Base-by-base conservation (phyloP, 2,888 invertebrate species). In the Zonitis immaculata region DNA sequence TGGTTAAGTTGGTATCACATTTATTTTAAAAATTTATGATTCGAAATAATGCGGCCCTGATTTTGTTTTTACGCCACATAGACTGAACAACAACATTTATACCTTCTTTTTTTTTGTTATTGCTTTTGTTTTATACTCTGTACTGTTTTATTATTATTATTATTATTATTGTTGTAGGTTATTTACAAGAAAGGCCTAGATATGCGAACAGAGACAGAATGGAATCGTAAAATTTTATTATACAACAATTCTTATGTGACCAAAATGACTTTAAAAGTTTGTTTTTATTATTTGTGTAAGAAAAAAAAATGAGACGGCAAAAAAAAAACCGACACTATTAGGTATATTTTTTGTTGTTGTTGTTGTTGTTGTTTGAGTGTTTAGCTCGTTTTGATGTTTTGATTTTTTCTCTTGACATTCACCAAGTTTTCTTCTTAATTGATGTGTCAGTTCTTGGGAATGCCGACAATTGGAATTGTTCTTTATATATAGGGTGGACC, bases 361-460 rank as follows among this genome's bases (percentile, higher is more conserved):
- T n/a, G n/a, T n/a, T n/a, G n/a, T n/a, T n/a, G 67, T 65, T 61
- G 62, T 66, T 39, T 68, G 65, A 68, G 67, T 66, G 69, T 69
- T 68, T 67, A 69, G 66, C 39, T 39, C 57, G 70, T 65, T 52
- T 65, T 3, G 67, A 68, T 70, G 70, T 71, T 71, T 70, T 70
- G 70, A 70, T 70, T 69, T 71, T 70, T 71, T 71, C 67, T 69
- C 67, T 20, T 62, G 69, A 67, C 68, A 65, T 68, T 22, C 22
- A 5, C 22, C 3, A 22, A 39, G 45, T 57, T 58, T n/a, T n/a
- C n/a, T n/a, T 27, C 66, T 70, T 70, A 70, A 71, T 71, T 71
- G 70, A 71, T 70, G 71, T 70, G 71, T 71, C 68, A 71, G 70
- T 71, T 71, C 69, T 67, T 64, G 69, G 70, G 68, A 71, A 71